Evolutionary conservation across 2,113 vertebrate species (phyloP).

Genomic region (Sinosuthora webbiana): DNA sequence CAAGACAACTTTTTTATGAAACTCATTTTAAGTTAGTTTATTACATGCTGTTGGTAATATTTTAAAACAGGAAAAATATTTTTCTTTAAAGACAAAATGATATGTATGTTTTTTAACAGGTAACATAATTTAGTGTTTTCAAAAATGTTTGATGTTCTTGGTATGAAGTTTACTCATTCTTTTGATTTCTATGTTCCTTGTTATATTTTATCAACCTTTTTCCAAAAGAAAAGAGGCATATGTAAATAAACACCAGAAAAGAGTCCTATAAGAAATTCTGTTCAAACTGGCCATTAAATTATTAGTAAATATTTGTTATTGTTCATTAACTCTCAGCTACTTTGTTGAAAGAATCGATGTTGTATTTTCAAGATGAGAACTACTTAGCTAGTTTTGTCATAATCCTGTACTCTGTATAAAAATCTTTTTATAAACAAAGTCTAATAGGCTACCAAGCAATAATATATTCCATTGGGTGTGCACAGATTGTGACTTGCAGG

Average conservation of each 20-base stretch:
- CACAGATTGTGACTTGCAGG: constrained; percentile 63
- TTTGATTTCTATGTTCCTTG: constrained; percentile 42
- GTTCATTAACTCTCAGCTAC: constrained; percentile 63
- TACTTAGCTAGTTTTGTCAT: constrained; percentile 70
- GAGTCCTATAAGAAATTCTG: constrained; percentile 55
- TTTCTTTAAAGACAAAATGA: constrained; percentile 67
- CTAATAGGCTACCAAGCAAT: constrained; percentile 74
- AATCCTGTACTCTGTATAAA: constrained; percentile 73
- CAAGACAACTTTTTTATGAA: constrained; percentile 69
- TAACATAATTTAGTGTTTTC: constrained; percentile 61
- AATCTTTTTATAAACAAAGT: constrained; percentile 72
- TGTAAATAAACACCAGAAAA: constrained; percentile 67
- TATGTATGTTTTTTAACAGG: constrained; percentile 67
- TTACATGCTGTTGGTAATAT: constrained; percentile 68
- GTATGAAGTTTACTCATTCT: constrained; percentile 51
- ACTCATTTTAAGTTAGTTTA: constrained; percentile 70
- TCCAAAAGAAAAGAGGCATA: constrained; percentile 43
- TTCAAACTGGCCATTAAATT: constrained; percentile 58
- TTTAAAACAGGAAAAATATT: constrained; percentile 71
- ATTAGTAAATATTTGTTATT: constrained; percentile 53
- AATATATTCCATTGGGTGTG: constrained; percentile 68
- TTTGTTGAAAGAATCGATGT: constrained; percentile 67
- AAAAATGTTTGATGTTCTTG: constrained; percentile 29
- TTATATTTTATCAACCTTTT: constrained; percentile 44
- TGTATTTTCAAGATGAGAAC: constrained; percentile 68